Percentiles rank a stretch among this genome's conserved stretches.
Evolutionary conservation across 2,888 invertebrate genomes (phyloP).

Genomic region (Brachyopa scutellaris): DNA sequence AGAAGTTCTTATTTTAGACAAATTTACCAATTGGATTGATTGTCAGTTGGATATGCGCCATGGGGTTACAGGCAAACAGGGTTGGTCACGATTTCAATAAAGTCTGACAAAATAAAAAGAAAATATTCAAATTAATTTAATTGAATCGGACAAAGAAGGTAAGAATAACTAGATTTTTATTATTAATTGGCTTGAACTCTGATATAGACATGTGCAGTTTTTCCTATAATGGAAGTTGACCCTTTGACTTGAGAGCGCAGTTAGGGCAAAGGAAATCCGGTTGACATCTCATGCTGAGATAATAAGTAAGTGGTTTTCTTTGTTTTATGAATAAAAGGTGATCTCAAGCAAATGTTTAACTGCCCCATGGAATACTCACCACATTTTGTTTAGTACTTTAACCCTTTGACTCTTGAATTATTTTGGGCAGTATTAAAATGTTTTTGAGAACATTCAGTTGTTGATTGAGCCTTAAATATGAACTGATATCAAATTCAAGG

Average conservation of each 20-base stretch:
- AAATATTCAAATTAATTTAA: slow-evolving; percentile 13
- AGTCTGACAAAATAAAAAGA: not conserved
- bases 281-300: slow-evolving; percentile 1
- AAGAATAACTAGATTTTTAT: slow-evolving; percentile 1
- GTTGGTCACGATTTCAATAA: slow-evolving; percentile 11
- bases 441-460: too few species aligned
- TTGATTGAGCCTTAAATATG: too few species aligned
- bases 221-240: not conserved
- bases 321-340: too few species aligned
- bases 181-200: not conserved
- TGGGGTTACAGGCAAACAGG: not conserved
- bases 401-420: too few species aligned
- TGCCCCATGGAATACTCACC: too few species aligned
- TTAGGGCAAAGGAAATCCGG: slow-evolving; percentile 18
- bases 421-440: too few species aligned
- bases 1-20: slow-evolving; percentile 24
- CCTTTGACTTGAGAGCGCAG: not conserved
- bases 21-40: slow-evolving; percentile 5
- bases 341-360: too few species aligned
- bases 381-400: too few species aligned
- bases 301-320: not conserved
- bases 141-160: slow-evolving; percentile 25
- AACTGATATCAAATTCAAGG: too few species aligned
- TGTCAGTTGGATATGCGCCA: not conserved
- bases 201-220: not conserved